Conservation (phyloP, 1,140 invertebrate species). For the Euura lappo region DNA sequence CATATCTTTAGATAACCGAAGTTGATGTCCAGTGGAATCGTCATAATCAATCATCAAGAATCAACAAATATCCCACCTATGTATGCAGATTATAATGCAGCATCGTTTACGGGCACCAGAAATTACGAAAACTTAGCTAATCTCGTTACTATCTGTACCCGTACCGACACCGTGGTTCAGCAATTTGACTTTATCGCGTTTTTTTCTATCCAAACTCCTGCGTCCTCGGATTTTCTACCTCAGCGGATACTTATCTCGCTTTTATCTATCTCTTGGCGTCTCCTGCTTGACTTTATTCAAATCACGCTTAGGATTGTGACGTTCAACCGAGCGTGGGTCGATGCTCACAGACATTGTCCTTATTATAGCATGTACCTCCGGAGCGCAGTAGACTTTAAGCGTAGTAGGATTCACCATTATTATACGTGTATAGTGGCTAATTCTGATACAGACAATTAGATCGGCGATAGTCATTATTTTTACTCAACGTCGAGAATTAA, state of each 20-base stretch:
- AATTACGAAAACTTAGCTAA: background rate
- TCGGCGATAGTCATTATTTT: too few relatives aligned
- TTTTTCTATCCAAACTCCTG: background rate
- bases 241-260: background rate
- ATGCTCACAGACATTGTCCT: background rate
- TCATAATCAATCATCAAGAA: too few relatives aligned
- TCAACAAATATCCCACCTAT: too few relatives aligned
- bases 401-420: too few relatives aligned
- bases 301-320: background rate
- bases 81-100: too few relatives aligned
- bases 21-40: too few relatives aligned
- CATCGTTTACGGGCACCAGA: background rate
- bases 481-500: too few relatives aligned
- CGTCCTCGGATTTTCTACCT: background rate
- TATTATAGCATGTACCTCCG: background rate
- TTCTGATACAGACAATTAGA: too few relatives aligned
- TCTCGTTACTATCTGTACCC: background rate
- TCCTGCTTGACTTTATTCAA: background rate
- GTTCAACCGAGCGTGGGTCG: background rate
- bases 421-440: too few relatives aligned
- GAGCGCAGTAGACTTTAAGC: too few relatives aligned
- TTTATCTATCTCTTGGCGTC: background rate
- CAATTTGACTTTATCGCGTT: slow-evolving; percentile 3
- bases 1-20: background rate
- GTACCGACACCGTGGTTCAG: background rate